Percentiles rank a stretch among this genome's conserved stretches.
These are phyloP conservation scores for Scolopax mira DNA, from an alignment of 2,113 vertebrate genomes.

Conservation along the genomic window DNA sequence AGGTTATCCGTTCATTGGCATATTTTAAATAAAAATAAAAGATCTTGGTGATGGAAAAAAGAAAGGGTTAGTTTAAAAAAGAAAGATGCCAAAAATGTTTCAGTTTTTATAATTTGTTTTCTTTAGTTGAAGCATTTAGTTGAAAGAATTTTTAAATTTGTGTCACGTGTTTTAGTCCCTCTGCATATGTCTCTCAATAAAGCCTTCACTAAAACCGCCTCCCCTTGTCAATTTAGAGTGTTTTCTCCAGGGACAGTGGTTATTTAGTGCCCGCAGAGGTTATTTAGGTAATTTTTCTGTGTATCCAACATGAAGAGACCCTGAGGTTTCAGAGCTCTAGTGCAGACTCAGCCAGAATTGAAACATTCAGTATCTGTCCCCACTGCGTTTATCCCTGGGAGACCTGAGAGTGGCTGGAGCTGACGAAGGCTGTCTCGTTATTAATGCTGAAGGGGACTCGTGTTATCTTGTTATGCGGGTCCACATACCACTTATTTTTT, in stretches of 20 bases:
- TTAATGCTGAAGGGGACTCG: not conserved
- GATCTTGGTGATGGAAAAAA: not conserved
- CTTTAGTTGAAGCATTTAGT: not conserved
- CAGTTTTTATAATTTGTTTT: not conserved
- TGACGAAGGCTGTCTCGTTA: not conserved
- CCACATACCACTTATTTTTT: not conserved
- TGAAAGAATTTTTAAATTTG: not conserved
- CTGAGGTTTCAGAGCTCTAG: rapidly evolving
- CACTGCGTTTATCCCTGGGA: rapidly evolving
- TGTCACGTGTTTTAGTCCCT: not conserved
- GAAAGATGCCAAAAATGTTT: not conserved
- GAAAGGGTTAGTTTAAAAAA: not conserved
- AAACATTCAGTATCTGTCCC: not conserved
- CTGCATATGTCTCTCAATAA: not conserved
- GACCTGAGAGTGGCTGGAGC: not conserved
- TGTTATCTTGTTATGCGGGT: not conserved
- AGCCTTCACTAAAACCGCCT: not conserved
- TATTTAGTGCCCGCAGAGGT: not conserved
- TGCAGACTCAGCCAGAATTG: not conserved
- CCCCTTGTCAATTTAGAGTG: not conserved
- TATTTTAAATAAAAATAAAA: conserved; percentile 4
- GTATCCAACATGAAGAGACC: not conserved
- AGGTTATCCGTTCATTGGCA: not conserved
- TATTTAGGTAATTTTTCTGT: not conserved
- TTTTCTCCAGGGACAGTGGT: not conserved